Evolutionary conservation across 2,113 vertebrate genomes (phyloP).

Genomic region (Balaenoptera acutorostrata): DNA sequence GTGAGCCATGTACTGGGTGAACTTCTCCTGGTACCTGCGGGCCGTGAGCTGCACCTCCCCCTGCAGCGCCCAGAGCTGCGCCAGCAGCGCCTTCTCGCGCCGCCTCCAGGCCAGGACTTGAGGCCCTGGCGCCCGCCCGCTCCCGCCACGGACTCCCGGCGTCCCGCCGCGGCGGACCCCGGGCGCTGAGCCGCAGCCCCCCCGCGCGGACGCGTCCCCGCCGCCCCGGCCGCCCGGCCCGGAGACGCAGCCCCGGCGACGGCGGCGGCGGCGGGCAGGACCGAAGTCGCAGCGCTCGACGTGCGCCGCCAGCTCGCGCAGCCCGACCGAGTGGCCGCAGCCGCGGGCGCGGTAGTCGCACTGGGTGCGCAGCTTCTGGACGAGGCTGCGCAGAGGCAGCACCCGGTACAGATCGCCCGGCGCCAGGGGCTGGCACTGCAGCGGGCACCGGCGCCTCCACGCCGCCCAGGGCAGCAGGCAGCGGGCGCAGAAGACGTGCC

Average conservation of each 20-base stretch:
- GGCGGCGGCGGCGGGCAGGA: not conserved
- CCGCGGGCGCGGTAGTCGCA: constrained; percentile 65
- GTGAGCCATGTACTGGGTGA: constrained; percentile 81
- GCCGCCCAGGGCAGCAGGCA: constrained; percentile 80
- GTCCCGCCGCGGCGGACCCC: not conserved
- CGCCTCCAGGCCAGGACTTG: constrained; percentile 78
- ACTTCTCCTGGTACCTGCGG: constrained; percentile 79
- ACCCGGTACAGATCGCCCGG: constrained; percentile 70
- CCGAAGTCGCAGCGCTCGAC: constrained; percentile 70
- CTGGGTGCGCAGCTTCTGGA: constrained; percentile 71
- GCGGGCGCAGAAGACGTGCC: constrained; percentile 78
- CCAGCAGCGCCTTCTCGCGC: constrained; percentile 79
- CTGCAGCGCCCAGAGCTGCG: constrained; percentile 79
- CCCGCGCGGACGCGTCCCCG: constrained; percentile 45
- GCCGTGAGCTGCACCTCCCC: constrained; percentile 77
- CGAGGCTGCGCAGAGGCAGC: constrained; percentile 72
- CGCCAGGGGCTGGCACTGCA: constrained; percentile 70
- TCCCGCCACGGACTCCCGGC: constrained; percentile 67
- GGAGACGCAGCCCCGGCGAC: not conserved
- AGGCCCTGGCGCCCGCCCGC: constrained; percentile 68
- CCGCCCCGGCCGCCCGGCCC: not conserved
- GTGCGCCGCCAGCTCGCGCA: constrained; percentile 70
- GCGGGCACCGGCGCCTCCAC: constrained; percentile 73
- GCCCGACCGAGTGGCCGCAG: constrained; percentile 56
- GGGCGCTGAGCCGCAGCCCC: not conserved